These are phyloP conservation scores for Fissipunctia ypsillon DNA, from an alignment of 2,888 invertebrate genomes.

Conservation along the genomic window DNA sequence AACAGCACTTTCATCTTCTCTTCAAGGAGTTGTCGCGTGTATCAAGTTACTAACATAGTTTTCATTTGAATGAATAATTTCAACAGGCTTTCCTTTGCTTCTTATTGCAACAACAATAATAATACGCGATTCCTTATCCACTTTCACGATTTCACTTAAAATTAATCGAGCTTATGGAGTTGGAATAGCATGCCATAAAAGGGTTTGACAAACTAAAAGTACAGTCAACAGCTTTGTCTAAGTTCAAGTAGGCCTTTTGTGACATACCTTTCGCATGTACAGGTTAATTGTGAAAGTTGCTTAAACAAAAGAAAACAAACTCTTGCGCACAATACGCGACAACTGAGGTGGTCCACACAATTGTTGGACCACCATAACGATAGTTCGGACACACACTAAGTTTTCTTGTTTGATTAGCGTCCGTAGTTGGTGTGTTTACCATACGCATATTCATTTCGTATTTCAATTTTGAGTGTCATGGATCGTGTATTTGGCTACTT, in stretches of 20 bases:
- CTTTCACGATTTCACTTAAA: constrained; percentile 55
- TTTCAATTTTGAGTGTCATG: constrained; percentile 60
- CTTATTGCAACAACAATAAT: constrained; percentile 43
- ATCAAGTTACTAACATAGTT: constrained; percentile 48
- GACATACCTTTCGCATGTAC: constrained; percentile 73
- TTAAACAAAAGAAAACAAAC: constrained; percentile 81
- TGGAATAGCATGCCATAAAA: constrained; percentile 39
- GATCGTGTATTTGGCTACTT: constrained; percentile 58
- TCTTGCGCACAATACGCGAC: constrained; percentile 74
- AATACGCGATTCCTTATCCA: constrained; percentile 28
- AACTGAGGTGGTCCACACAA: constrained; percentile 79
- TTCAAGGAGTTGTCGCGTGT: constrained; percentile 39
- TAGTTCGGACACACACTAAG: constrained; percentile 78
- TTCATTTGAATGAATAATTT: constrained; percentile 56
- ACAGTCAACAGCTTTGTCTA: constrained; percentile 55
- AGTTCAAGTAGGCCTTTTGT: constrained; percentile 52
- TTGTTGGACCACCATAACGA: constrained; percentile 80
- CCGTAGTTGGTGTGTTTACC: constrained; percentile 78
- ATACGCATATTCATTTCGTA: constrained; percentile 70
- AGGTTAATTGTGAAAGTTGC: constrained; percentile 87
- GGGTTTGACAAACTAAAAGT: constrained; percentile 43
- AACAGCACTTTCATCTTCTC: constrained; percentile 39
- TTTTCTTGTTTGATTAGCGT: constrained; percentile 82
- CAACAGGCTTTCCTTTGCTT: constrained; percentile 44
- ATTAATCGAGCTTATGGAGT: constrained; percentile 45